Percentiles rank a stretch among this genome's conserved stretches.
Conservation (phyloP, 1,140 invertebrate species). For the Philopotamus ludificatus region DNA sequence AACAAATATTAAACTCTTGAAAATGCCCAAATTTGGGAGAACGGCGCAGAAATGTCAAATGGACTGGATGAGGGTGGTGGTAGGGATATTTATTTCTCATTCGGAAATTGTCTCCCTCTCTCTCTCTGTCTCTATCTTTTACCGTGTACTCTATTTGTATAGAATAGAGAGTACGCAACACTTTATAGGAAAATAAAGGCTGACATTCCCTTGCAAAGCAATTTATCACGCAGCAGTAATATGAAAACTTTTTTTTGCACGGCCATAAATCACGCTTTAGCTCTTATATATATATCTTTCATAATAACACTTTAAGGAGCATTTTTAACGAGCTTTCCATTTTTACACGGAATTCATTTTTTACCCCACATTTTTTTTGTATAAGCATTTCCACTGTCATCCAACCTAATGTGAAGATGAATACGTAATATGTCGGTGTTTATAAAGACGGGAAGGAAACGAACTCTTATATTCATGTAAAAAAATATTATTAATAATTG, state of each 20-base stretch:
- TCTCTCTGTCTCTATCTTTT: not conserved
- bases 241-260: slow-evolving; percentile 6
- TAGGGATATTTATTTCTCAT: not conserved
- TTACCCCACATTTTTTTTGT: not conserved
- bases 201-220: slow-evolving; percentile 1
- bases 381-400: not conserved
- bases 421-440: not conserved
- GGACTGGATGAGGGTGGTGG: no score
- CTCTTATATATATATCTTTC: not conserved
- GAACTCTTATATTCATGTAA: no score
- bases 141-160: no score
- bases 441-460: not conserved
- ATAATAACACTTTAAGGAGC: not conserved
- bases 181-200: not conserved
- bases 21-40: no score
- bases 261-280: slow-evolving; percentile 13
- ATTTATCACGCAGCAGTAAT: slow-evolving; percentile 18
- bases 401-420: not conserved
- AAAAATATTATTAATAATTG: no score
- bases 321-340: not conserved
- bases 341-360: not conserved
- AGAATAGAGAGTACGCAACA: not conserved
- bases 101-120: not conserved
- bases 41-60: no score
- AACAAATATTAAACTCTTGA: no score